Evolutionary conservation across 2,113 vertebrate genomes (phyloP).

Genomic region (Machaerirhynchus nigripectus): DNA sequence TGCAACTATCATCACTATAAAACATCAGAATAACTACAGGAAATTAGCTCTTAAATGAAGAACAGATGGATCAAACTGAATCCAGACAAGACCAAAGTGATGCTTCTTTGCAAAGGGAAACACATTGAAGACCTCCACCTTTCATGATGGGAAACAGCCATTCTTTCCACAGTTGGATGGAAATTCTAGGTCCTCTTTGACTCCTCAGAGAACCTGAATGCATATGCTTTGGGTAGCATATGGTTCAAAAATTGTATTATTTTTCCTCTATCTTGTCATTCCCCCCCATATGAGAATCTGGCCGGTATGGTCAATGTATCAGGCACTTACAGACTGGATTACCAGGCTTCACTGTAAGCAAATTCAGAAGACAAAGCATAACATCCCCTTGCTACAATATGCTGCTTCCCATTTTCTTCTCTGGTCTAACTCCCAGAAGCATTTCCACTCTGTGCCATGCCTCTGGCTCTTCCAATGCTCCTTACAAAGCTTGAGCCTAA

Average conservation of each 20-base stretch:
- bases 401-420: background rate
- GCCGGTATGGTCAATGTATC: background rate
- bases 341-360: background rate
- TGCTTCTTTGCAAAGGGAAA: slow-evolving; percentile 41
- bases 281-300: background rate
- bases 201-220: background rate
- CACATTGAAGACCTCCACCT: slow-evolving; percentile 58
- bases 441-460: background rate
- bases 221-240: background rate
- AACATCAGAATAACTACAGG: slow-evolving; percentile 70
- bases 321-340: background rate
- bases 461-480: background rate
- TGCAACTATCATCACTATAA: slow-evolving; percentile 69
- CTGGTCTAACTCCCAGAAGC: background rate
- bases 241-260: background rate
- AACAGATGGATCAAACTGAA: slow-evolving; percentile 62
- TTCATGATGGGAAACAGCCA: slow-evolving; percentile 58
- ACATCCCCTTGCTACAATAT: background rate
- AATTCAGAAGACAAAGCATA: background rate
- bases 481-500: background rate
- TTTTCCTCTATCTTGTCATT: background rate
- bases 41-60: slow-evolving; percentile 63
- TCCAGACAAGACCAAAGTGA: slow-evolving; percentile 65
- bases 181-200: slow-evolving; percentile 32
- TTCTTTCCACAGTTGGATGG: slow-evolving; percentile 6